Percentiles rank a stretch among this genome's conserved stretches.
Conservation (phyloP, 2,113 vertebrate genomes). For the Notothenia coriiceps region DNA sequence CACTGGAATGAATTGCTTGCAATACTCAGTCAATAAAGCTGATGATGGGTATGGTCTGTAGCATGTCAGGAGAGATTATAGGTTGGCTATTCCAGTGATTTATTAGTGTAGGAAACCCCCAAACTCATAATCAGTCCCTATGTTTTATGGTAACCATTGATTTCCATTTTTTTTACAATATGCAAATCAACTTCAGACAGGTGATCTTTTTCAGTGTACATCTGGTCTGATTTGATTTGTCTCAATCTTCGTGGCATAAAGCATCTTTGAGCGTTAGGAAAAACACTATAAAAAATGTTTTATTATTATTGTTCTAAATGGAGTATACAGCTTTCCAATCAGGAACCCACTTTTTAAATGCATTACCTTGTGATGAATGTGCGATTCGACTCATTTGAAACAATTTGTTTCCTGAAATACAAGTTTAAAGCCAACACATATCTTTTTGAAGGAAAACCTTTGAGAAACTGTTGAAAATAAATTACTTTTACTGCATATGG, state of each 20-base stretch:
- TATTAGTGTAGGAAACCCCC: neutral
- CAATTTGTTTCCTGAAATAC: neutral
- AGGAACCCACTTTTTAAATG: neutral
- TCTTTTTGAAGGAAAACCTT: too few species aligned
- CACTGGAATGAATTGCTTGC: too few species aligned
- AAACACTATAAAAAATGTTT: too few species aligned
- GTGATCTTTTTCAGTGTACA: too few species aligned
- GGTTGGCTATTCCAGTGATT: neutral
- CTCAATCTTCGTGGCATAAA: too few species aligned
- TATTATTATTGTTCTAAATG: neutral
- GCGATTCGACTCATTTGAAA: neutral
- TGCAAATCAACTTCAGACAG: too few species aligned
- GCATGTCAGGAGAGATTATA: neutral
- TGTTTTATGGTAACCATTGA: too few species aligned
- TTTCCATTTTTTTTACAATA: too few species aligned
- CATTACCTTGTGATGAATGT: neutral
- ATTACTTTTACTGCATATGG: neutral
- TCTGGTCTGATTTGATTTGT: too few species aligned
- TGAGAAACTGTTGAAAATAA: too few species aligned
- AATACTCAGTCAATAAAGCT: too few species aligned
- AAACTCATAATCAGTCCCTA: neutral
- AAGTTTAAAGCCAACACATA: neutral
- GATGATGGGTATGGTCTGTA: neutral
- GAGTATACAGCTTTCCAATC: neutral
- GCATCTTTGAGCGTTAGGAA: too few species aligned